Evolutionary conservation across 2,113 vertebrate species (phyloP).

Genomic region (Prunella himalayana): DNA sequence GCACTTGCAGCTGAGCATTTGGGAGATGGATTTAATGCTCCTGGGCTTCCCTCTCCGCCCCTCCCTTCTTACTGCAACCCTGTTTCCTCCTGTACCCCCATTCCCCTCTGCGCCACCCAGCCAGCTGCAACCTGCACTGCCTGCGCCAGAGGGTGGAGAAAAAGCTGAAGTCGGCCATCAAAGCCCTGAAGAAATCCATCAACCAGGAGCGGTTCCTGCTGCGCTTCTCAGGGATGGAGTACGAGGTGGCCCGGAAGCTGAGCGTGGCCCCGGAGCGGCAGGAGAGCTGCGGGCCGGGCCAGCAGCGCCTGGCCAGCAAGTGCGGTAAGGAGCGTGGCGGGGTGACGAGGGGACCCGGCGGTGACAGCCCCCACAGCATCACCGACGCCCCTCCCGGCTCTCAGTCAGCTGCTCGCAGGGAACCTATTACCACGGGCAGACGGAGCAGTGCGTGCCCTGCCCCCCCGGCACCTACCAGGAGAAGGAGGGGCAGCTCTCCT

Average conservation of each 20-base stretch:
- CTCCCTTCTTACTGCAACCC: not conserved
- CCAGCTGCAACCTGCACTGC: constrained; percentile 88
- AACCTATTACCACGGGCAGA: constrained; percentile 95
- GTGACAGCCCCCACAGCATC: not conserved
- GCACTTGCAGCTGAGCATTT: not conserved
- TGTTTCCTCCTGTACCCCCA: not conserved
- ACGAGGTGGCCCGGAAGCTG: constrained; percentile 91
- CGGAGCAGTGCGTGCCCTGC: constrained; percentile 91
- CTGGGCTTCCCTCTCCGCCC: not conserved
- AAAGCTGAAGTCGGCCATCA: constrained; percentile 90
- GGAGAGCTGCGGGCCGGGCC: constrained; percentile 84
- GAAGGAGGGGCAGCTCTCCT: constrained; percentile 95
- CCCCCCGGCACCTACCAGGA: constrained; percentile 95
- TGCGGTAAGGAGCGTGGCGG: constrained; percentile 86
- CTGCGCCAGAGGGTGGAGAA: constrained; percentile 90
- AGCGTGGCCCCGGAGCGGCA: constrained; percentile 65
- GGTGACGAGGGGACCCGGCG: not conserved
- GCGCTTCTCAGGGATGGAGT: constrained; percentile 89
- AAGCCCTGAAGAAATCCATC: constrained; percentile 95
- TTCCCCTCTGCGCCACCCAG: constrained; percentile 52
- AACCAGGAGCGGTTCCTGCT: constrained; percentile 97
- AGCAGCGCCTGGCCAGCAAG: constrained; percentile 82
- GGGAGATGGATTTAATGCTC: not conserved
- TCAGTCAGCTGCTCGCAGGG: constrained; percentile 96
- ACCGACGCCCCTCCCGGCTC: constrained; percentile 73